phyloP scores from a whole-genome alignment of 2,797 vertebrate species.

The Stomatorhinus walkeri region DNA sequence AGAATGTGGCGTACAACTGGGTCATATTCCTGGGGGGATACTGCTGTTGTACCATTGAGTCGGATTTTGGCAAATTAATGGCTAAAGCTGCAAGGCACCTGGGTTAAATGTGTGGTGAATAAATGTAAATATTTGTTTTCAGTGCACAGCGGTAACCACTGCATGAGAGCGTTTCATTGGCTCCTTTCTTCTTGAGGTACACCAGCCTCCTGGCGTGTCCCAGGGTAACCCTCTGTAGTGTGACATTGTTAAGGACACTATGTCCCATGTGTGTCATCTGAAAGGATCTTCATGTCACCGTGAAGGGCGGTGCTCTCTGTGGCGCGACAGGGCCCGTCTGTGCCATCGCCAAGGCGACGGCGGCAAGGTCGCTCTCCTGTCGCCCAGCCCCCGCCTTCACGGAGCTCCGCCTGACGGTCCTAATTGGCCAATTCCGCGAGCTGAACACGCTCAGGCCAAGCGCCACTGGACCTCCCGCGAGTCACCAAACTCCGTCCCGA shows the following conservation, averaged over 20 bases:
- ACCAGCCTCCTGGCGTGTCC: neutral
- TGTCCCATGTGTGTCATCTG: neutral
- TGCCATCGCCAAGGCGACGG: neutral
- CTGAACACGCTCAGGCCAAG: neutral
- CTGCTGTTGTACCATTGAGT: neutral
- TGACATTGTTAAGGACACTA: constrained; percentile 8
- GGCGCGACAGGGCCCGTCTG: constrained; percentile 1
- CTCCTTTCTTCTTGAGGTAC: neutral
- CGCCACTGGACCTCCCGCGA: neutral
- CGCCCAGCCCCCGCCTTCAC: neutral
- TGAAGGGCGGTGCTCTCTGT: neutral
- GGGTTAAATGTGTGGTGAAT: neutral
- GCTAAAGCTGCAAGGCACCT: neutral
- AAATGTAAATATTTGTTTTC: neutral
- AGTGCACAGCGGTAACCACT: neutral
- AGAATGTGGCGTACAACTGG: neutral
- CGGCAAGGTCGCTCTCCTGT: neutral
- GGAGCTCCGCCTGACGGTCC: neutral
- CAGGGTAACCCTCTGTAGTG: neutral
- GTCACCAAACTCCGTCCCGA: neutral
- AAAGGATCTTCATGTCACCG: neutral
- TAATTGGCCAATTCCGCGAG: neutral
- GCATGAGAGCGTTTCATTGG: neutral
- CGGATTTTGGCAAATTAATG: neutral
- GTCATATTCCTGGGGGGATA: neutral